Conservation (phyloP, 2,797 vertebrate species). For the Artibeus lituratus region DNA sequence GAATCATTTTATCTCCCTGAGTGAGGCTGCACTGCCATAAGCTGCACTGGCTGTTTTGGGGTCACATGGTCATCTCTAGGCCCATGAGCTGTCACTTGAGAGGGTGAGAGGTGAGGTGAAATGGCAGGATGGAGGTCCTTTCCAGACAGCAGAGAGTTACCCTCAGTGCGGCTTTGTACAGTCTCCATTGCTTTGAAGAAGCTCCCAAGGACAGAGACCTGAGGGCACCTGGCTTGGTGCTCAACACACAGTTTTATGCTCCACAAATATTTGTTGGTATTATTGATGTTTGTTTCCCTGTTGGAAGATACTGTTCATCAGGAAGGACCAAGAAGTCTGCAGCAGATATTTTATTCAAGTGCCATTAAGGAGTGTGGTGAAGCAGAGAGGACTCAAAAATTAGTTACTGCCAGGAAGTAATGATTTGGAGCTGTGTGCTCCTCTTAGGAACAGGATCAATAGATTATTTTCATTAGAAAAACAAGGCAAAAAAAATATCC, state of each 20-base stretch:
- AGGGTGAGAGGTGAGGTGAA: neutral
- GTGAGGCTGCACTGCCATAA: neutral
- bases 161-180: neutral
- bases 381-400: slow-evolving; percentile 79
- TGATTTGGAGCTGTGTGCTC: slow-evolving; percentile 72
- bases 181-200: neutral
- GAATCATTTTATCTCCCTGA: neutral
- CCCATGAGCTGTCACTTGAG: neutral
- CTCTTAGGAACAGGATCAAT: slow-evolving; percentile 77
- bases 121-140: neutral
- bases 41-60: neutral
- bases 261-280: slow-evolving; percentile 15
- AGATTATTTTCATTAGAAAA: slow-evolving; percentile 78
- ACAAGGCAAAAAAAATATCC: slow-evolving; percentile 40
- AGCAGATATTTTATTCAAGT: slow-evolving; percentile 63
- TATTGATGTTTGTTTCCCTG: neutral
- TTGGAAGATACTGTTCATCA: neutral
- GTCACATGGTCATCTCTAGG: neutral
- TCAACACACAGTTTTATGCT: neutral
- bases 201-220: neutral
- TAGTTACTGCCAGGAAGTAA: slow-evolving; percentile 78
- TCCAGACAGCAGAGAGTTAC: neutral
- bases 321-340: slow-evolving; percentile 18
- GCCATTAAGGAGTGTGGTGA: slow-evolving; percentile 75
- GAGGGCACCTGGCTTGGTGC: neutral